Evolutionary conservation across 2,888 invertebrate genomes (phyloP).

Genomic region (Mesopsocus fuscifrons): DNA sequence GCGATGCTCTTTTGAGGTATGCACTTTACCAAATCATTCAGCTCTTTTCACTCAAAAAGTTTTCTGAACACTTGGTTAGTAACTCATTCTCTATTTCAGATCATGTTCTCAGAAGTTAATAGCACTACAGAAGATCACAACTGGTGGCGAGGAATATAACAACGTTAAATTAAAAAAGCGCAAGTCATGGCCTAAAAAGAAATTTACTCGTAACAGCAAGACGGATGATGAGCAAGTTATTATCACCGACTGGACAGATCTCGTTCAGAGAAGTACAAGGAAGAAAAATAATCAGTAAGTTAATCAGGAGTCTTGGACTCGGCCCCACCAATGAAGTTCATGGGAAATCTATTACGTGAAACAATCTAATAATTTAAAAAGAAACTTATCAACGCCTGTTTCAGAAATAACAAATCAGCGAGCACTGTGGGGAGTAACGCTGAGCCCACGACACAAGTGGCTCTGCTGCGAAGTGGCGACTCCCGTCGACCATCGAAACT

Average conservation of each 20-base stretch:
- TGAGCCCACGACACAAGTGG: background rate
- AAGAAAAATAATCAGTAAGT: too few relatives aligned
- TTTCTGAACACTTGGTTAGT: too few relatives aligned
- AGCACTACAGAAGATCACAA: conserved; percentile 21
- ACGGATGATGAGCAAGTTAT: conserved; percentile 3
- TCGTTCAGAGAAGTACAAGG: background rate
- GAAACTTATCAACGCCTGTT: too few relatives aligned
- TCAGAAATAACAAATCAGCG: too few relatives aligned
- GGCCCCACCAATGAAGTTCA: too few relatives aligned
- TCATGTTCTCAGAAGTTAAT: conserved; percentile 45
- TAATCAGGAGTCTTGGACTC: too few relatives aligned
- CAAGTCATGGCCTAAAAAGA: conserved; percentile 21
- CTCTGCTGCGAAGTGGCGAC: background rate
- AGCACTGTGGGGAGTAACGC: too few relatives aligned
- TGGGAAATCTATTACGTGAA: too few relatives aligned
- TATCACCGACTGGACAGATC: background rate
- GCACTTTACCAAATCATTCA: conserved; percentile 11
- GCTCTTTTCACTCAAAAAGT: too few relatives aligned
- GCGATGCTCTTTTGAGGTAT: conserved; percentile 37
- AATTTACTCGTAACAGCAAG: conserved; percentile 17
- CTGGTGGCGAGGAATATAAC: conserved; percentile 16
- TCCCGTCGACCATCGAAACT: background rate
- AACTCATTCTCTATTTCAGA: conserved; percentile 25
- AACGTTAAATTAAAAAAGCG: conserved; percentile 17
- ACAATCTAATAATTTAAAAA: too few relatives aligned